These are phyloP conservation scores for Drosophila nikananu DNA, from an alignment of 1,140 invertebrate species.

Conservation along the genomic window DNA sequence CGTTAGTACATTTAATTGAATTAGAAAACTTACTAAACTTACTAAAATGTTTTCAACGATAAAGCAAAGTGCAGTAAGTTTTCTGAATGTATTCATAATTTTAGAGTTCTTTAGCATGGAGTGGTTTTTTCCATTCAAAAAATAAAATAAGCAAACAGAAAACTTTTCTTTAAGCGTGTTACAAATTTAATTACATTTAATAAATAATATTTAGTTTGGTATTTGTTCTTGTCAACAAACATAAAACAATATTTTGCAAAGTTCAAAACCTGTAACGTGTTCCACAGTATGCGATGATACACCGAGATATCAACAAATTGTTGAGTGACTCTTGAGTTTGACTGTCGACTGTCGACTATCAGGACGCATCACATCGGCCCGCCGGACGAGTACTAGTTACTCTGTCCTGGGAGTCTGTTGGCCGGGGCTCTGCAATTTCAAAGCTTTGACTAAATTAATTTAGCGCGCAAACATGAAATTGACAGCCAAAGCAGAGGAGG, in stretches of 20 bases:
- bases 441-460: constrained; percentile 80
- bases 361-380: constrained; percentile 38
- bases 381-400: constrained; percentile 25
- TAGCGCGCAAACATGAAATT: constrained; percentile 79
- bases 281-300: constrained; percentile 22
- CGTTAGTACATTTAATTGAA: constrained; percentile 2
- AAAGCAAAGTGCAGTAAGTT: neutral
- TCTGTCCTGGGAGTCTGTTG: constrained; percentile 45
- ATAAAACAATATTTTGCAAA: neutral
- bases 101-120: neutral
- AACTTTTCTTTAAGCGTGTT: neutral
- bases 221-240: neutral
- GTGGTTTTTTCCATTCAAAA: neutral
- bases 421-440: constrained; percentile 41
- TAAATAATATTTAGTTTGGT: neutral
- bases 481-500: constrained; percentile 30
- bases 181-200: neutral
- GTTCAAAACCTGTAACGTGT: neutral
- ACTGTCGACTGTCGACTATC: constrained; percentile 50
- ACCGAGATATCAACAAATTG: constrained; percentile 45
- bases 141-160: neutral
- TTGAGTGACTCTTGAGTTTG: constrained; percentile 44
- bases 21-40: neutral
- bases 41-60: neutral
- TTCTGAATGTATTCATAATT: neutral